A percentile compares a stretch with the other conserved stretches of the same genome.
Evolutionary conservation across 2,797 vertebrate species (phyloP).

Genomic region (Alouatta caraya): DNA sequence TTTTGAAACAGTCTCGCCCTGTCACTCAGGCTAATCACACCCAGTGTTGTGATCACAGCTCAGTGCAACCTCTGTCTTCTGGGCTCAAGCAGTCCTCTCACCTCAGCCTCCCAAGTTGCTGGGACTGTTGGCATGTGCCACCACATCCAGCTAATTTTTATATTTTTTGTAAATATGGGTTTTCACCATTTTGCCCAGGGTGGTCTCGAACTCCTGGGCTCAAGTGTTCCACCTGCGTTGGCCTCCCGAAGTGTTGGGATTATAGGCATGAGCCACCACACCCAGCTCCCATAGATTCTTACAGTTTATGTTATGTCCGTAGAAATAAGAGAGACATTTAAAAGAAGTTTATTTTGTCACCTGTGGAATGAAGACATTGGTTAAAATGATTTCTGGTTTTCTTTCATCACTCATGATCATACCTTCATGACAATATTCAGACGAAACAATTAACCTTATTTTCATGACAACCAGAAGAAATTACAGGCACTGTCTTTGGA

Average conservation of each 20-base stretch:
- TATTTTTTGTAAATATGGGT: neutral
- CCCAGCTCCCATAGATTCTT: neutral
- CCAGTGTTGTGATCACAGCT: neutral
- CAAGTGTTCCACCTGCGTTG: neutral
- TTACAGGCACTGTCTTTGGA: neutral
- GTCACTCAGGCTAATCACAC: neutral
- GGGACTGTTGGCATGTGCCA: neutral
- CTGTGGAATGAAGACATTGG: neutral
- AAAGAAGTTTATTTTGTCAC: neutral
- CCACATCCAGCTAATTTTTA: neutral
- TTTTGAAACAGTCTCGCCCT: neutral
- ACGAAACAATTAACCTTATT: neutral
- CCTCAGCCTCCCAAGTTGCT: neutral
- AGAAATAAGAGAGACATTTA: neutral
- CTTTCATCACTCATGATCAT: neutral
- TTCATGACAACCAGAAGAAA: neutral
- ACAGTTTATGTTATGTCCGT: neutral
- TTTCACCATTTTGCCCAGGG: neutral
- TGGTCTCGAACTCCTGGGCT: neutral
- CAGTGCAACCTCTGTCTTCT: neutral
- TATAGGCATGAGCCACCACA: neutral
- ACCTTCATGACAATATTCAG: neutral
- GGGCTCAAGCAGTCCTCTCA: neutral
- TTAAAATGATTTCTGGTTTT: neutral
- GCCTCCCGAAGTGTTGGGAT: neutral